Conservation (phyloP, 2,797 vertebrate genomes). For the Gymnopithys bicolor region DNA sequence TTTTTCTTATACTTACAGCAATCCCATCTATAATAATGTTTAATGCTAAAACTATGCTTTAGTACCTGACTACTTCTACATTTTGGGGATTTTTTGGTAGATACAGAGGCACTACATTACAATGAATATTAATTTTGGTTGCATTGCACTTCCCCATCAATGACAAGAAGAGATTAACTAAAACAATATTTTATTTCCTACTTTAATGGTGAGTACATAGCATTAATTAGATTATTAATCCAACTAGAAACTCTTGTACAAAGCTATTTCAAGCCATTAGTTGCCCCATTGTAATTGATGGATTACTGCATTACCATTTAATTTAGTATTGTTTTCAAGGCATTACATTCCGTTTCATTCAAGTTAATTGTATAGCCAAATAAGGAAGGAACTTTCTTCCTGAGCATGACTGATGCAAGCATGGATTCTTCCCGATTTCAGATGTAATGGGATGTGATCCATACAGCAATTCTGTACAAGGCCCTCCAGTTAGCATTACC, state of each 20-base stretch:
- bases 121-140: constrained; percentile 65
- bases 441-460: constrained; percentile 51
- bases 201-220: constrained; percentile 71
- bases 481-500: background rate
- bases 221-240: constrained; percentile 80
- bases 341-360: constrained; percentile 71
- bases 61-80: background rate
- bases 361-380: constrained; percentile 77
- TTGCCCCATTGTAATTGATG: constrained; percentile 72
- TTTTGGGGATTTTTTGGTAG: background rate
- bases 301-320: constrained; percentile 79
- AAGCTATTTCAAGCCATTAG: constrained; percentile 76
- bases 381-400: constrained; percentile 70
- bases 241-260: constrained; percentile 74
- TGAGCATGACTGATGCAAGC: constrained; percentile 58
- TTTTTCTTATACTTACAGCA: background rate
- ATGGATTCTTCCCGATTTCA: constrained; percentile 56
- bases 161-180: constrained; percentile 73
- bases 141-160: constrained; percentile 33
- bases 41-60: background rate
- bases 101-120: background rate
- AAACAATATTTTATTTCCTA: constrained; percentile 78
- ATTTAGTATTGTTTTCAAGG: constrained; percentile 81
- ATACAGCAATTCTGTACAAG: constrained; percentile 7
- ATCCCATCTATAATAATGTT: background rate